Evolutionary conservation across 2,888 invertebrate species (phyloP).

Genomic region (Drosophila sordidula): DNA sequence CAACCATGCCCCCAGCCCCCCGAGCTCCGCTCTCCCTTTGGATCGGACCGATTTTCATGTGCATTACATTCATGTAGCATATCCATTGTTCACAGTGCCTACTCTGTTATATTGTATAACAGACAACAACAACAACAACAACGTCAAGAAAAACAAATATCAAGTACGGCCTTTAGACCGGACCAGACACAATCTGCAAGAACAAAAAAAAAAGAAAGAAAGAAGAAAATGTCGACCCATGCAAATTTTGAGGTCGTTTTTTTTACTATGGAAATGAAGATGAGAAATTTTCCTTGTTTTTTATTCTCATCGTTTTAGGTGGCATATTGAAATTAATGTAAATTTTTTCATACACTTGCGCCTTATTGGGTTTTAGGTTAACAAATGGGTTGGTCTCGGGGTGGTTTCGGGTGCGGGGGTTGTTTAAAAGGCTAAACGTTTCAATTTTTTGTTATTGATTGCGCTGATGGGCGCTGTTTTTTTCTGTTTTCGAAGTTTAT

Average conservation of each 20-base stretch:
- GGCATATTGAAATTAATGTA: slow-evolving; percentile 69
- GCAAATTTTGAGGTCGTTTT: slow-evolving; percentile 63
- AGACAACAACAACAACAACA: slow-evolving; percentile 20
- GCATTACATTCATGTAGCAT: slow-evolving; percentile 62
- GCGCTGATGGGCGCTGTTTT: slow-evolving; percentile 19
- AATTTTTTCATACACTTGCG: slow-evolving; percentile 59
- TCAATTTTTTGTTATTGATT: slow-evolving; percentile 41
- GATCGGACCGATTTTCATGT: slow-evolving; percentile 45
- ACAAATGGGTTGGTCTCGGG: no score
- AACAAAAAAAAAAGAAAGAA: not conserved
- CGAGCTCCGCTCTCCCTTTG: not conserved
- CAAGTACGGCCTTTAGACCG: slow-evolving; percentile 24
- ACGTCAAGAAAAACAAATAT: slow-evolving; percentile 9
- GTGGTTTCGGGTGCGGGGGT: not conserved
- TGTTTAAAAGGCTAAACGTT: slow-evolving; percentile 27
- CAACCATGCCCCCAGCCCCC: not conserved
- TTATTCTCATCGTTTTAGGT: slow-evolving; percentile 20
- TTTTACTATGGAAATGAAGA: slow-evolving; percentile 51
- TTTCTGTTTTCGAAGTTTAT: slow-evolving; percentile 17
- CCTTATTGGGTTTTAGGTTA: slow-evolving; percentile 33
- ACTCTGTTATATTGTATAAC: slow-evolving; percentile 61
- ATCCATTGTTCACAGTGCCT: slow-evolving; percentile 68
- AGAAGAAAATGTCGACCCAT: slow-evolving; percentile 61
- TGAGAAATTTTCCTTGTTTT: slow-evolving; percentile 38
- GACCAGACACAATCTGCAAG: slow-evolving; percentile 45